Conservation (phyloP, 2,888 invertebrate species). For the Drosophila infuscata region DNA sequence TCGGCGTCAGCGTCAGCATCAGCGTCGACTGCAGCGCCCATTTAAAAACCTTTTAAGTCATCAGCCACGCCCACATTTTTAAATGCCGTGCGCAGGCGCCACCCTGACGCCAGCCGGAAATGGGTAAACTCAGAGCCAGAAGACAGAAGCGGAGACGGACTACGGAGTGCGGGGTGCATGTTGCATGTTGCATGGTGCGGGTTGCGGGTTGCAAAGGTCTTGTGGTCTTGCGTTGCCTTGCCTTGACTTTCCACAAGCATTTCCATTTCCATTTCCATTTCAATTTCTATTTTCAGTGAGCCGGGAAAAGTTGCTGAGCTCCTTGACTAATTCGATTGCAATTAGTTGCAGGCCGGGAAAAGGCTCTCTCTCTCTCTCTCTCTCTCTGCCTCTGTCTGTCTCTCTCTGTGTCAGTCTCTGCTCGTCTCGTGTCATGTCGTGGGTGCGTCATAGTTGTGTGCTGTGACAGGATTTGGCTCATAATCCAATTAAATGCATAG, state of each 20-base stretch:
- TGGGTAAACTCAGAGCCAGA: constrained; percentile 38
- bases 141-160: constrained; percentile 16
- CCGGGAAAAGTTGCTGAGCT: constrained; percentile 72
- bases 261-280: constrained; percentile 35
- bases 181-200: background rate
- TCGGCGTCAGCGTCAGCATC: constrained; percentile 9
- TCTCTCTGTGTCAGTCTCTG: constrained; percentile 11
- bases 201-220: constrained; percentile 25
- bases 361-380: constrained; percentile 29
- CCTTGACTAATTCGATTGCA: constrained; percentile 80
- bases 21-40: constrained; percentile 53
- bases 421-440: constrained; percentile 35
- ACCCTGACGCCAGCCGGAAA: constrained; percentile 82
- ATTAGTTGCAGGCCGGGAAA: constrained; percentile 66
- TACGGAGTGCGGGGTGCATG: background rate
- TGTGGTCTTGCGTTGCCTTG: constrained; percentile 29
- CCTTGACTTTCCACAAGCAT: constrained; percentile 34
- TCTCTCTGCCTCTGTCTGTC: constrained; percentile 8
- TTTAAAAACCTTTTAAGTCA: constrained; percentile 82
- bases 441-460: constrained; percentile 60
- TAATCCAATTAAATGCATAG: constrained; percentile 79
- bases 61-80: constrained; percentile 80
- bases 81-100: constrained; percentile 73
- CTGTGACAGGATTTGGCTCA: constrained; percentile 76
- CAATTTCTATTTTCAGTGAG: constrained; percentile 29